Base-by-base conservation (phyloP, 2,113 vertebrate genomes). In the Grammomys surdaster region DNA sequence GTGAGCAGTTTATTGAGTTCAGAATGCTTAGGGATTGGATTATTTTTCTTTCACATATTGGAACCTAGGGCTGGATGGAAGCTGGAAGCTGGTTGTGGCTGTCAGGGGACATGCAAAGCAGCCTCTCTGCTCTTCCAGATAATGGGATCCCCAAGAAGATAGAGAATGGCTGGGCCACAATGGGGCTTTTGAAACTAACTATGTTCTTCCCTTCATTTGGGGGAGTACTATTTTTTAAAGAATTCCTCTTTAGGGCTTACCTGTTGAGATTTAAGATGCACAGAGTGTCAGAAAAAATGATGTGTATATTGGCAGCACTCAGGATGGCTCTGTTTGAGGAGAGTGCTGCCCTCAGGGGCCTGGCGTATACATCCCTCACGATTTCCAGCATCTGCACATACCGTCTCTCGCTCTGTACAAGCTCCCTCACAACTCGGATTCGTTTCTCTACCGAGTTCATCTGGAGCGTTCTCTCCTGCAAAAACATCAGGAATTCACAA, bases 291-390 rank as follows among this genome's bases (percentile, higher is more conserved):
- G 98, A 98, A 97, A 99, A 98, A 94, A 99, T 97, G 12, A 98
- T 97, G 69, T 98, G 98, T 94, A 99, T 75, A 7, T 98, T 99
- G 3, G 98, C 82, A 0, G 96, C 96, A 93, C 98, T 99, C 70
- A 98, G 94, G 67, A 99, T 99, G 33, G 99, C 98, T 92, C 98
- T 97, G 97, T 99, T 99, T 51, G 99, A 99, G 72, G 98, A 97
- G 56, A 99, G 86, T 0, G 99, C 98, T 6, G 99, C 99, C 76
- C 97, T 98, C 13, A 99, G 95, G 48, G 99, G 99, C 36, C 90
- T 95, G 5, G 96, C 97, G n/a, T 99, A 99, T 24, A 98, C 98
- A 36, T 98, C 98, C 46, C 97, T 92, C 92, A 99, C 95, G 0
- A 97, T 95, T 14, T 97, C 97, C 90, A 99, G 98, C 48, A 93